Percentiles rank a stretch among this genome's conserved stretches.
Evolutionary conservation across 2,113 vertebrate genomes (phyloP).

Genomic region (Pleuronectes platessa): DNA sequence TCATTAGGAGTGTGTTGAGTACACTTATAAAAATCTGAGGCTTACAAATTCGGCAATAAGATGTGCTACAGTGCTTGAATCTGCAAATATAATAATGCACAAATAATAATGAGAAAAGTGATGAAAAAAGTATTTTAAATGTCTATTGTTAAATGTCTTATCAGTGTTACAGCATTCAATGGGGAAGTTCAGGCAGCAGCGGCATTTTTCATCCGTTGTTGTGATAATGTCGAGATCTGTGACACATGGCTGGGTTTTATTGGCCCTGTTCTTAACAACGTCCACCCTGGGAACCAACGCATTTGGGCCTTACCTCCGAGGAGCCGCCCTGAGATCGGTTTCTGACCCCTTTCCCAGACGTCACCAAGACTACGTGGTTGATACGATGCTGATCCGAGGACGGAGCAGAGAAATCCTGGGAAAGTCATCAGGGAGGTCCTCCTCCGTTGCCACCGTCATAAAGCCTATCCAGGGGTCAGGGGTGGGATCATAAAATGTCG

Average conservation of each 20-base stretch:
- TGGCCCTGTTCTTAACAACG: conserved; percentile 4
- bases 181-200: conserved; percentile 2
- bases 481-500: conserved; percentile 56
- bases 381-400: conserved; percentile 32
- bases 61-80: neutral
- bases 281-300: conserved; percentile 56
- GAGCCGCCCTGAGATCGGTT: conserved; percentile 26
- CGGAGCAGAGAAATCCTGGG: conserved; percentile 49
- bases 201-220: conserved; percentile 44
- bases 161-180: neutral
- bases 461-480: conserved; percentile 57
- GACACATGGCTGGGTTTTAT: conserved; percentile 48
- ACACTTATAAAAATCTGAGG: neutral
- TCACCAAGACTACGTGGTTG: neutral
- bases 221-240: conserved; percentile 33
- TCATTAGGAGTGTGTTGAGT: neutral
- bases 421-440: conserved; percentile 62
- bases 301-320: conserved; percentile 18
- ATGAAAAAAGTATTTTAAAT: too few relatives aligned
- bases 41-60: neutral
- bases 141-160: too few relatives aligned
- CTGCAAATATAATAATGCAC: too few relatives aligned
- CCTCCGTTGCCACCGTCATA: conserved; percentile 26
- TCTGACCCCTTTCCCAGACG: neutral
- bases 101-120: too few relatives aligned